Base-by-base conservation (phyloP, 2,888 invertebrate species). In the Torymus auratus region DNA sequence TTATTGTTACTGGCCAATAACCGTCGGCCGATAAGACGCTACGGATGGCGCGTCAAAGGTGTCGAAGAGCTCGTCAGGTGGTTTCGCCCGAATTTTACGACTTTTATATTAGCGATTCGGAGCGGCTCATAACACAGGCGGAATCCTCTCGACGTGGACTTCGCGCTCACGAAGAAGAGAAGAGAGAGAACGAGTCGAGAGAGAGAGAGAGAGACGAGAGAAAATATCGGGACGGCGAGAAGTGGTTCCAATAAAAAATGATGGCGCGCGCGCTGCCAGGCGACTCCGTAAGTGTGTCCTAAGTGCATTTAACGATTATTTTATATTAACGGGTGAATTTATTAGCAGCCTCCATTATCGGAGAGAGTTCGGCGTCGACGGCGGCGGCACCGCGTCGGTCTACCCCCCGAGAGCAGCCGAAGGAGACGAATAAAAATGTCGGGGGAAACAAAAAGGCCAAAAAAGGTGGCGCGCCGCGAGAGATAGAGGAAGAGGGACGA, bases 241-340 rank as follows among this genome's bases (percentile, higher is more conserved):
- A 86, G 85, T 85, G 86, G 85, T 86, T 85, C 83, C 84, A 85
- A 87, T 87, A 86, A 88, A 87, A 88, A 87, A 86, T 84, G 83
- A 87, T 83, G 85, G 84, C 83, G 83, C 83, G 82, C 82, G 81
- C 84, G 86, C 83, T 85, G 86, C 87, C 86, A 86, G 85, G 85
- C 86, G 85, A 82, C 84, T 83, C 84, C 85, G 86, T 87, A 87
- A 88, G 87, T 87, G 87, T 85, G 86, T 86, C 87, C 87, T 88
- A 88, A 90, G 89, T 89, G 88, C 88, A 88, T 88, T 88, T 87
- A 88, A 88, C 89, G 88, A 89, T 89, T 87, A 89, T 89, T 89
- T 88, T 87, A 88, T 89, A 88, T 89, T 89, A 88, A 88, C 86
- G 86, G 86, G 83, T 85, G 84, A 88, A 89, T 89, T 89, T 89